Base-by-base conservation (phyloP, 2,797 vertebrate species). In the Lacerta bilineata region DNA sequence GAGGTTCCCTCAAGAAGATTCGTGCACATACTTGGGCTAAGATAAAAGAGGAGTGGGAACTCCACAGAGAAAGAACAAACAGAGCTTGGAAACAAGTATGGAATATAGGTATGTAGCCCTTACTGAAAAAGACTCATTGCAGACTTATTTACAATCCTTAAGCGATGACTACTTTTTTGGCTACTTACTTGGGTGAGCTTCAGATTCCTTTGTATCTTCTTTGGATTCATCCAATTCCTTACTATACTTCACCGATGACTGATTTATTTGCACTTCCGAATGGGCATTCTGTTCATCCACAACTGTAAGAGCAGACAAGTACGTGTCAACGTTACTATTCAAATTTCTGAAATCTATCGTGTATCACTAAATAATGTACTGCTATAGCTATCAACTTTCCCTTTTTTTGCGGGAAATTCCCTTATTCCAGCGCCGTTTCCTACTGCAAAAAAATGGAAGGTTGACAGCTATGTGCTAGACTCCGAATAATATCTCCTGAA, bases 221-320 rank as follows among this genome's bases (percentile, higher is more conserved):
- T 98, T 97, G 93, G 97, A 98, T 86, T 99, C 98, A 23, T 98
- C 98, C 93, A 98, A 95, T 94, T 98, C 98, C 95, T 98, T 98
- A 91, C 95, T 97, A 90, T 98, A 98, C 78, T 98, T 98, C 82
- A 97, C 83, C 0, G 97, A 96, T 1, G 98, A 98, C 1, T 97
- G 97, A 86, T 97, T 97, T 75, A 97, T 96, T 18, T 97, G 95
- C 72, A 98, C 98, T 82, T 98, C 98, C 1, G 96, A 95, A 13
- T 98, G 97, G 84, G 96, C 95, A 80, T 98, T 98, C 95, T 99
- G 98, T 91, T 99, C 98, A 88, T 99, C 98, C 69, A 99, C 98
- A 96, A 98, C 99, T 99, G 92, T 36, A 95, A 89, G 88, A 90
- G 20, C 89, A 87, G 83, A 87, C 18, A 41, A 55, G 68, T 13